phyloP scores from a whole-genome alignment of 2,113 vertebrate species.

The Hassar affinis region DNA sequence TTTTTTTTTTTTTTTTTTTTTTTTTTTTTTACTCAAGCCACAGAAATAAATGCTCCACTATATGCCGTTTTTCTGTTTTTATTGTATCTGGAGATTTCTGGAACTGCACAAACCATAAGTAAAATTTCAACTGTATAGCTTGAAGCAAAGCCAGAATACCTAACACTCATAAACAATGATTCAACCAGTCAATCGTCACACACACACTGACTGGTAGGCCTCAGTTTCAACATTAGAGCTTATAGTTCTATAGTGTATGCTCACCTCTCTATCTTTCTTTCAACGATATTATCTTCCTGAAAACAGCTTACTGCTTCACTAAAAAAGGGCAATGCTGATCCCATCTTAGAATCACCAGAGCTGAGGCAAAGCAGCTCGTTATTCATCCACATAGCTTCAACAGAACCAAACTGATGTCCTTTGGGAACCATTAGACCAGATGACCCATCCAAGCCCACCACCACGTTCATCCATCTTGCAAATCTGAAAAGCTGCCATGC shows the following conservation, averaged over 20 bases:
- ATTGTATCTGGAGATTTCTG: background rate
- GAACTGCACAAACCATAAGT: slow-evolving; percentile 27
- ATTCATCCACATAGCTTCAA: slow-evolving; percentile 62
- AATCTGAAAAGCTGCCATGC: slow-evolving; percentile 62
- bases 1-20: too few species aligned
- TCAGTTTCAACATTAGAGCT: slow-evolving; percentile 30
- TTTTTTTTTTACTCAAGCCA: slow-evolving; percentile 27
- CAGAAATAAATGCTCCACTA: slow-evolving; percentile 12
- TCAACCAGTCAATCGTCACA: slow-evolving; percentile 22
- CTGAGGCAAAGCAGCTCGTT: slow-evolving; percentile 58
- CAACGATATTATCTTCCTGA: slow-evolving; percentile 52
- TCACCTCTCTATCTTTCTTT: slow-evolving; percentile 35
- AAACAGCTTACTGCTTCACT: slow-evolving; percentile 41
- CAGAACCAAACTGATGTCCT: slow-evolving; percentile 68
- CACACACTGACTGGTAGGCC: slow-evolving; percentile 38
- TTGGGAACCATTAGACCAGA: slow-evolving; percentile 69
- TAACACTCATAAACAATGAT: slow-evolving; percentile 38
- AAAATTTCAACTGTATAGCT: slow-evolving; percentile 18
- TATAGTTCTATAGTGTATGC: slow-evolving; percentile 24
- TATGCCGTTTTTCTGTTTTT: background rate
- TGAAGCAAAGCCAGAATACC: slow-evolving; percentile 40
- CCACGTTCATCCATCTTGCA: slow-evolving; percentile 72
- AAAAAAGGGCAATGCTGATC: slow-evolving; percentile 46
- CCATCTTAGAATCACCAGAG: slow-evolving; percentile 50
- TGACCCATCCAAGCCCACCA: slow-evolving; percentile 64